phyloP scores from a whole-genome alignment of 2,888 invertebrate species.

The Cantharis rustica region DNA sequence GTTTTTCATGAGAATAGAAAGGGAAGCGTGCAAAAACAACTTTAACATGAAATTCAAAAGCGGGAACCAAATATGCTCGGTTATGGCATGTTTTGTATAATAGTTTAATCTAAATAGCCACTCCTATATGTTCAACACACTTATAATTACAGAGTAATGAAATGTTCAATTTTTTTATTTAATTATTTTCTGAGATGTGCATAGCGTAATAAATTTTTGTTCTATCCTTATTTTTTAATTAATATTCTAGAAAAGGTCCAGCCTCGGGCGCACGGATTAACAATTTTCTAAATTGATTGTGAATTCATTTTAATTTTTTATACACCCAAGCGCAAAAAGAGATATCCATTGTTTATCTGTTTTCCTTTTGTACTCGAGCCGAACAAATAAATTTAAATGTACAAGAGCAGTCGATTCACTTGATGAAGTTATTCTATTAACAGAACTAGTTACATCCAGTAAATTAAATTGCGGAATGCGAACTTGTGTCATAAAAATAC shows the following conservation, averaged over 20 bases:
- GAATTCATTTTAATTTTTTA: neutral
- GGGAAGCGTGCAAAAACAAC: conserved; percentile 30
- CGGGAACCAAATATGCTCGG: conserved; percentile 28
- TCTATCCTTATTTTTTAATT: neutral
- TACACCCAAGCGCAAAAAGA: neutral
- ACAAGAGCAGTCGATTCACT: neutral
- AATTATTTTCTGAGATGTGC: neutral
- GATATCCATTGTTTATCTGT: neutral
- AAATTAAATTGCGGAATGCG: neutral
- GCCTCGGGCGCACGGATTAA: neutral
- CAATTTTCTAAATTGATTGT: neutral
- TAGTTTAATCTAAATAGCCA: conserved; percentile 19
- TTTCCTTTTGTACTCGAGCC: neutral
- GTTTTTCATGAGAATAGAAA: conserved; percentile 38
- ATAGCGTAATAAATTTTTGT: neutral
- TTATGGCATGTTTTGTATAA: conserved; percentile 21
- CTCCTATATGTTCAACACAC: neutral
- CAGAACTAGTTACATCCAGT: neutral
- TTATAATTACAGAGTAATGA: neutral
- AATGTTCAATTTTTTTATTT: neutral
- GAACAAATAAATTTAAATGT: neutral
- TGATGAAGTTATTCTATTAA: neutral
- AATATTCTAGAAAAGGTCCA: neutral
- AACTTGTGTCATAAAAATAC: neutral
- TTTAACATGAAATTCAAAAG: conserved; percentile 31